Percentiles rank a stretch among this genome's conserved stretches.
Evolutionary conservation across 1,140 invertebrate genomes (phyloP).

Genomic region (Trichonephila clavata): DNA sequence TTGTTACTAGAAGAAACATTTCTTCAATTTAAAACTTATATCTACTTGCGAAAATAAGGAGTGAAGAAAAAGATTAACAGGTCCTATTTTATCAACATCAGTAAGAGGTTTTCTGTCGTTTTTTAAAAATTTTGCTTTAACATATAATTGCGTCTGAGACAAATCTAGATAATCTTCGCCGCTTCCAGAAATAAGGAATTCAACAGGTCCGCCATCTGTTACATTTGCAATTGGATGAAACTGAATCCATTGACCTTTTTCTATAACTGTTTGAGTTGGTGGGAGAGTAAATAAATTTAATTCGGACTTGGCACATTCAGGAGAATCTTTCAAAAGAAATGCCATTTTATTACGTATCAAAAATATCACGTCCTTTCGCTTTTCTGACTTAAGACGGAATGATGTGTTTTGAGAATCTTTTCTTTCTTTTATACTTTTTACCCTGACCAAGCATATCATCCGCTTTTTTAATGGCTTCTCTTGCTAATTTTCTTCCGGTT

Average conservation of each 20-base stretch:
- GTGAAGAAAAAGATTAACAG: constrained; percentile 56
- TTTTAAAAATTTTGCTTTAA: constrained; percentile 35
- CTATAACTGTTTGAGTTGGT: constrained; percentile 52
- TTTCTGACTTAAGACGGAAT: background rate
- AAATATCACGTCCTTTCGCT: constrained; percentile 43
- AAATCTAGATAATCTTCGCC: constrained; percentile 52
- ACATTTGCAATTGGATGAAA: constrained; percentile 48
- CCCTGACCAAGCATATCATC: constrained; percentile 24
- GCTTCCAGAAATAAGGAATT: constrained; percentile 35
- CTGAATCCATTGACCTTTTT: constrained; percentile 58
- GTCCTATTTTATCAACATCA: constrained; percentile 20
- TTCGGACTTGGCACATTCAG: constrained; percentile 44
- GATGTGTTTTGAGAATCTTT: background rate
- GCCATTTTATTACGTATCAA: constrained; percentile 50
- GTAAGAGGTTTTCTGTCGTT: background rate
- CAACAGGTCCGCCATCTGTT: constrained; percentile 21
- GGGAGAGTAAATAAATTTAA: constrained; percentile 33
- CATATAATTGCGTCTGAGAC: constrained; percentile 21
- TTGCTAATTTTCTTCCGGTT: constrained; percentile 12
- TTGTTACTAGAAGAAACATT: constrained; percentile 3
- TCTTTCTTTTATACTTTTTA: constrained; percentile 50
- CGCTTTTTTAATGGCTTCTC: background rate
- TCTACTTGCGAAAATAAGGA: constrained; percentile 58
- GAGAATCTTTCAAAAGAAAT: constrained; percentile 39
- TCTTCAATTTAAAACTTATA: constrained; percentile 2